Conservation (phyloP, 2,888 invertebrate genomes). For the Chloroclystis v-ata region DNA sequence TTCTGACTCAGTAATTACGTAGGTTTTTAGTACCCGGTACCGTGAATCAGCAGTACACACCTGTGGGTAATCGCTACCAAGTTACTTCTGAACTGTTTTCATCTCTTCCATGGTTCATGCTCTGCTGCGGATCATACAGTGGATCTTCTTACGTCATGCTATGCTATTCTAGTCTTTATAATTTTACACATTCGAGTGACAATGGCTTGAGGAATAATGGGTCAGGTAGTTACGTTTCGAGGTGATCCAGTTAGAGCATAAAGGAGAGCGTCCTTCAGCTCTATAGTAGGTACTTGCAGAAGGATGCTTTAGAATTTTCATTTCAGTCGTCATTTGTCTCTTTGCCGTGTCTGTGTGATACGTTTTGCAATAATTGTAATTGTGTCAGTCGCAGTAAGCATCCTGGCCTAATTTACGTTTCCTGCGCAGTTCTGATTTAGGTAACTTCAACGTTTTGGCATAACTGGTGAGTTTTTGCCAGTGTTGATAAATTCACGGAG, state of each 20-base stretch:
- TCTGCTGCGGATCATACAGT: conserved; percentile 58
- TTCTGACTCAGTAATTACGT: conserved; percentile 22
- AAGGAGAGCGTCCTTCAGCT: conserved; percentile 68
- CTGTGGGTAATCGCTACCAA: conserved; percentile 16
- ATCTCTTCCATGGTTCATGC: conserved; percentile 68
- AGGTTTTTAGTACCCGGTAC: conserved; percentile 10
- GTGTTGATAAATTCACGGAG: too few species aligned
- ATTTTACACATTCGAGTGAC: conserved; percentile 7
- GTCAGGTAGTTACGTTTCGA: conserved; percentile 34
- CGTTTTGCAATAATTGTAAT: conserved; percentile 36
- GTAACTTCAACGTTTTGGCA: conserved; percentile 4
- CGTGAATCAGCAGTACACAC: conserved; percentile 25
- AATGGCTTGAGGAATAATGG: conserved; percentile 9
- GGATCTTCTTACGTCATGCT: conserved; percentile 49
- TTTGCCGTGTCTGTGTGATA: conserved; percentile 43
- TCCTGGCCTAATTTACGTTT: conserved; percentile 16
- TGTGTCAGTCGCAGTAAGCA: conserved; percentile 24
- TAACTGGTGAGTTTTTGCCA: conserved; percentile 5
- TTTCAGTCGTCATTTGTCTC: conserved; percentile 56
- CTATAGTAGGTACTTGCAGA: conserved; percentile 47
- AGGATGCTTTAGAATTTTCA: conserved; percentile 59
- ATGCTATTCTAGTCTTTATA: conserved; percentile 40
- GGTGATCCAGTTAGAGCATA: conserved; percentile 66
- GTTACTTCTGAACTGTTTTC: conserved; percentile 35
- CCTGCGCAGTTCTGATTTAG: conserved; percentile 4